Conservation (phyloP, 2,797 vertebrate species). For the Phrynocephalus guinanensis region DNA sequence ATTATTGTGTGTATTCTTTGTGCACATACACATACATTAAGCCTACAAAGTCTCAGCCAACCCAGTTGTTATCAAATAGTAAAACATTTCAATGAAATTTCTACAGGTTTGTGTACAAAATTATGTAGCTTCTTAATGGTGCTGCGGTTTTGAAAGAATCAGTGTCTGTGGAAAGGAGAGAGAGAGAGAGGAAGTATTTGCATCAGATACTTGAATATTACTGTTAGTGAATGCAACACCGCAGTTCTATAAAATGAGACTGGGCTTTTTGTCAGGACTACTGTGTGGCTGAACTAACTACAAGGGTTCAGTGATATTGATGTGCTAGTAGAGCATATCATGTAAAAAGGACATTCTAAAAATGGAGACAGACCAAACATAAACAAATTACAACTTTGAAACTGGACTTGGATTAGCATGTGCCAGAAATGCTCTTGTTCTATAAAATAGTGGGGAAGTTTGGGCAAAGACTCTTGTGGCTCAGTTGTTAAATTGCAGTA, state of each 20-base stretch:
- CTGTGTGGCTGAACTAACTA: slow-evolving; percentile 24
- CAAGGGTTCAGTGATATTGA: too few relatives aligned
- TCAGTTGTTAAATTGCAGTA: too few relatives aligned
- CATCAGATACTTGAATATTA: slow-evolving; percentile 54
- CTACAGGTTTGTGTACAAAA: slow-evolving; percentile 41
- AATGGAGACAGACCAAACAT: too few relatives aligned
- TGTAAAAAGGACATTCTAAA: too few relatives aligned
- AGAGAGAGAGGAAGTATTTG: neutral
- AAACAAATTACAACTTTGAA: too few relatives aligned
- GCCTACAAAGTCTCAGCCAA: slow-evolving; percentile 35
- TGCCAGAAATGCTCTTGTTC: too few relatives aligned
- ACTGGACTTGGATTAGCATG: too few relatives aligned
- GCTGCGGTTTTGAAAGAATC: slow-evolving; percentile 23
- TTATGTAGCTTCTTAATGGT: slow-evolving; percentile 28
- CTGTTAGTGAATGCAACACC: slow-evolving; percentile 21
- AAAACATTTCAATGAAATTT: slow-evolving; percentile 34
- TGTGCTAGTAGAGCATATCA: too few relatives aligned
- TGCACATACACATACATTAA: neutral
- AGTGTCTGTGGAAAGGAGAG: neutral
- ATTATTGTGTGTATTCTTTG: neutral
- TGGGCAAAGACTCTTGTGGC: too few relatives aligned
- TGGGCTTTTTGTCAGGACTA: neutral
- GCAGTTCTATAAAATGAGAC: slow-evolving; percentile 45
- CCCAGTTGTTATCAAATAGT: slow-evolving; percentile 41
- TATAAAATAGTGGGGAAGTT: too few relatives aligned